Evolutionary conservation across 2,888 invertebrate genomes (phyloP), one percentile per base, ranked within the genome.

Genomic region (Euplexia lucipara): DNA sequence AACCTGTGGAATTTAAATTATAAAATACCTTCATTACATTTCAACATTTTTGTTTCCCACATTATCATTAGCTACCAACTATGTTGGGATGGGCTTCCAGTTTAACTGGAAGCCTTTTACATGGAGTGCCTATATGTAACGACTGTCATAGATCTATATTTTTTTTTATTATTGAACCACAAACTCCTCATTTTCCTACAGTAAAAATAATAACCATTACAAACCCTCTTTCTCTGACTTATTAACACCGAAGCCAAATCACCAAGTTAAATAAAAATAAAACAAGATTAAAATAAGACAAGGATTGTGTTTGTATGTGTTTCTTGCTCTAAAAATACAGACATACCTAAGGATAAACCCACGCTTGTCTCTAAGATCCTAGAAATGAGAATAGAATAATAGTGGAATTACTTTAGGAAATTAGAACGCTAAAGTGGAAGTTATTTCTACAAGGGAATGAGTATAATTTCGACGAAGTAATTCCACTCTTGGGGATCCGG

Each of bases 321-420:
- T 20, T 14, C 18, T 1, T 3, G 7, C 32, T 59, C 14, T 34
- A 34, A 18, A 34, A 42, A 26, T 14, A 18, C 39, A 32, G n/a
- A 30, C 12, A 41, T 41, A 1, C n/a, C n/a, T n/a, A n/a, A n/a
- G 9, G 6, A 22, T 22, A 54, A 39, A 12, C 30, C 26, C 5
- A 26, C 41, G 30, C 20, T 10, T 16, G 10, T 32, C 2, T 14
- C 6, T 26, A 34, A n/a, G n/a, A n/a, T n/a, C n/a, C 16, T n/a
- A 1, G 10, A 16, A 61, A 35, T 32, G 39, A 18, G 12, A 47
- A 65, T n/a, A 20, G 48, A 34, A 48, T 64, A 1, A 14, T 42
- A 18, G 14, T 18, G n/a, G 9, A 41, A 47, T 48, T 26, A 34
- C 12, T 34, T 64, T 0, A 14, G 41, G 12, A 48, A 64, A 42